phyloP scores from a whole-genome alignment of 2,113 vertebrate genomes.

The Pterocles orientalis region DNA sequence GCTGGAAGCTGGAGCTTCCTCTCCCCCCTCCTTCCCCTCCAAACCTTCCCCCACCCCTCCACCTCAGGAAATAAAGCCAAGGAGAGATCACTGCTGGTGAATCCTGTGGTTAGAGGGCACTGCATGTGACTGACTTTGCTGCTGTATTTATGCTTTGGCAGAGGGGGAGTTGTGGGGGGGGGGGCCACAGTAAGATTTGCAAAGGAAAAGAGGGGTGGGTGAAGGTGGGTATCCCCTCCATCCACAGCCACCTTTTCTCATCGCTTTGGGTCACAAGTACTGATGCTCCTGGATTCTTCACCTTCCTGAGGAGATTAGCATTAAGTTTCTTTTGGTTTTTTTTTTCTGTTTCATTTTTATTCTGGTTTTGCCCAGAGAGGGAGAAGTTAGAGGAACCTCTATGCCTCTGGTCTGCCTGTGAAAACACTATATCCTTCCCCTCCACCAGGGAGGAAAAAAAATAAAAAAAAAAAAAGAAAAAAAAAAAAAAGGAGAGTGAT shows the following conservation, averaged over 20 bases:
- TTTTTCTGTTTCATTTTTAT: background rate
- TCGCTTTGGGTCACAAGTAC: constrained; percentile 43
- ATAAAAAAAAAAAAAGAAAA: background rate
- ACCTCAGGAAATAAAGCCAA: constrained; percentile 27
- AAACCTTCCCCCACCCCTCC: background rate
- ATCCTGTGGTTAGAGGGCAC: constrained; percentile 57
- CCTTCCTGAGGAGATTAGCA: constrained; percentile 36
- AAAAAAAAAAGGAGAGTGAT: background rate
- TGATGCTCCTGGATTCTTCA: constrained; percentile 39
- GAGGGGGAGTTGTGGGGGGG: background rate
- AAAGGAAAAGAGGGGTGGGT: background rate
- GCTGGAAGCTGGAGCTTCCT: constrained; percentile 20
- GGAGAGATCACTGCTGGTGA: constrained; percentile 43
- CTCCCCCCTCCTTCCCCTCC: background rate
- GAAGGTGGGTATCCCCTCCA: constrained; percentile 34
- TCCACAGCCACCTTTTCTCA: background rate
- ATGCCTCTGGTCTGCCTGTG: background rate
- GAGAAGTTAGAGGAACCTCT: background rate
- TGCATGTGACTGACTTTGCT: constrained; percentile 66
- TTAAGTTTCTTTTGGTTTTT: constrained; percentile 45
- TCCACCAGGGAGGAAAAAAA: background rate
- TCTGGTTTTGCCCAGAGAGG: background rate
- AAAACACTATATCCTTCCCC: constrained; percentile 24
- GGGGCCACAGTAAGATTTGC: background rate
- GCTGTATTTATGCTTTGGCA: constrained; percentile 35